Base-by-base conservation (phyloP, 1,140 invertebrate genomes). In the Calliphora vicina region DNA sequence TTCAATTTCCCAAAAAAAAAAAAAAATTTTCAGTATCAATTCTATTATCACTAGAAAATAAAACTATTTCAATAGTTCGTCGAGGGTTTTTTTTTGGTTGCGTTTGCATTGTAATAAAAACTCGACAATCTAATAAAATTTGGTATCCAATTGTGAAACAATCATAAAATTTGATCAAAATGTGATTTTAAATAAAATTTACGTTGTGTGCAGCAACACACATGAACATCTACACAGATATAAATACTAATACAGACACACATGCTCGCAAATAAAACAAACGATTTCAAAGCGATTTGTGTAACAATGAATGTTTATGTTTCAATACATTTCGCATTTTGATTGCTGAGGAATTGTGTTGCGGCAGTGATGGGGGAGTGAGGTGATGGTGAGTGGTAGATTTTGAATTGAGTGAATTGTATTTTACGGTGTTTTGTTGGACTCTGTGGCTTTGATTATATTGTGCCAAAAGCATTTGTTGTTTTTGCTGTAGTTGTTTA, bases 211-310 rank as follows among this genome's bases (percentile, higher is more conserved):
- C 17, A 17, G 1, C 43, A 9, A 45, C 15, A 45, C 4, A 4
- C 43, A 9, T 12, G 9, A 45, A 45, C 15, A 12, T 12, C 15
- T 45, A 45, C 9, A 78, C 84, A 87, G 81, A 84, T 82, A 84
- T 82, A 84, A 72, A 81, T 80, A 81, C 35, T 43, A 82, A 81
- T 83, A 57, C 82, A 29, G 27, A 80, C 43, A 82, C n/a, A 73
- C 71, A 57, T 61, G 29, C 35, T 43, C 26, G 29, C 2, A 71
- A 29, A 50, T 76, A 42, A 50, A 57, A 76, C 74, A 50, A 84
- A 85, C 87, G 73, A 76, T 76, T 76, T 76, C 27, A 27, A 15
- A n/a, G 15, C 27, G 73, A 76, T 76, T 76, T 76, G 73, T 42
- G 27, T 42, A 15, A 20, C 27, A 57, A 57, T 57, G 50, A 57